Percentiles rank a stretch among this genome's conserved stretches.
These are phyloP conservation scores for Hemicrepidius hirtus DNA, from an alignment of 2,888 invertebrate species.

Conservation along the genomic window DNA sequence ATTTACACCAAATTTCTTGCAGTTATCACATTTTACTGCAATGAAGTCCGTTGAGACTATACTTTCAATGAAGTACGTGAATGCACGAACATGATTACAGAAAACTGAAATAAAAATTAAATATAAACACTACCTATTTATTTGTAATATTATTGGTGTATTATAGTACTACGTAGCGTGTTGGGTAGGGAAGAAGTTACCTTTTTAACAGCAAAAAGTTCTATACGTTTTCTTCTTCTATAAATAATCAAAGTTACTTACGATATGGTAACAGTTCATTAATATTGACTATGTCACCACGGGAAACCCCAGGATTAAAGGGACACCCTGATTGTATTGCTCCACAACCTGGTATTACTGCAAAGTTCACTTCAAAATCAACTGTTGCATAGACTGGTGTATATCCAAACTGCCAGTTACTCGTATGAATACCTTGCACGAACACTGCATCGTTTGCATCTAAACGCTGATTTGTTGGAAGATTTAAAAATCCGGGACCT, in stretches of 20 bases:
- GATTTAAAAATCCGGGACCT: slow-evolving; percentile 1
- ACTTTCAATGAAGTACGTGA: slow-evolving; percentile 20
- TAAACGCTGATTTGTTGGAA: slow-evolving; percentile 20
- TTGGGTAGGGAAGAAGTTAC: no score
- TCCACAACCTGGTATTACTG: neutral
- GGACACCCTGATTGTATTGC: slow-evolving; percentile 11
- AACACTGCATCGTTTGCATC: slow-evolving; percentile 30
- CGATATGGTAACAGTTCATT: neutral
- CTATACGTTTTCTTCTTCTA: no score
- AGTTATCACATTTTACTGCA: neutral
- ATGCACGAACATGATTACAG: slow-evolving; percentile 18
- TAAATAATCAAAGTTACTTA: neutral
- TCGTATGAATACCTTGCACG: slow-evolving; percentile 35
- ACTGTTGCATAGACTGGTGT: slow-evolving; percentile 6
- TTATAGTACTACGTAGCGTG: no score
- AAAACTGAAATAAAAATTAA: slow-evolving; percentile 21
- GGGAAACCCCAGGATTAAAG: neutral
- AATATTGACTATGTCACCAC: neutral
- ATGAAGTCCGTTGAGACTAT: slow-evolving; percentile 21
- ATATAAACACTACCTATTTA: no score
- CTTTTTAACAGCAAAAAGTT: no score
- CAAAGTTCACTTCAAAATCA: slow-evolving; percentile 27
- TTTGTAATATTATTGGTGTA: no score
- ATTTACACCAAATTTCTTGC: neutral
- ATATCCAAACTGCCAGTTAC: slow-evolving; percentile 18